These are phyloP conservation scores for Lordiphosa collinella DNA, from an alignment of 1,140 invertebrate species.

Conservation along the genomic window DNA sequence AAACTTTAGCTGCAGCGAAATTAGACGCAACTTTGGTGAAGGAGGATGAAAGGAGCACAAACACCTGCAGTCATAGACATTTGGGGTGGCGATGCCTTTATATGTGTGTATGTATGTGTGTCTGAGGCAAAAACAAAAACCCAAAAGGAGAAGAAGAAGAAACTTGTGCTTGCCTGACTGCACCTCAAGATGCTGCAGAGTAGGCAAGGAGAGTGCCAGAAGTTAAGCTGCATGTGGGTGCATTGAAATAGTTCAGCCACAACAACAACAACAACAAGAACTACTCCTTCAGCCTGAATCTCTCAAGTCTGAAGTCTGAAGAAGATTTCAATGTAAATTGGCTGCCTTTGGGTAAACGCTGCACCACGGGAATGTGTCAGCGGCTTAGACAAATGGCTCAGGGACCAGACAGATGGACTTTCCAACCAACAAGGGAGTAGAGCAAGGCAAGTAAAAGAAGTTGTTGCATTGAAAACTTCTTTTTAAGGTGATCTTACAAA, in stretches of 20 bases:
- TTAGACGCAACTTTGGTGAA: slow-evolving; percentile 38
- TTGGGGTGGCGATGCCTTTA: slow-evolving; percentile 13
- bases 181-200: slow-evolving; percentile 49
- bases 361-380: slow-evolving; percentile 64
- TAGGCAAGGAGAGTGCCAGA: slow-evolving; percentile 5
- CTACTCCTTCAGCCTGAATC: slow-evolving; percentile 9
- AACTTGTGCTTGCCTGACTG: slow-evolving; percentile 24
- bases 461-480: slow-evolving; percentile 39
- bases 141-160: background rate
- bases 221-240: slow-evolving; percentile 53
- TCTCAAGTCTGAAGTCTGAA: slow-evolving; percentile 24
- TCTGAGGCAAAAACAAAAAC: slow-evolving; percentile 15
- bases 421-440: slow-evolving; percentile 5
- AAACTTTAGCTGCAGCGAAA: slow-evolving; percentile 68
- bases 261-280: slow-evolving; percentile 5
- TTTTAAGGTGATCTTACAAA: slow-evolving; percentile 17
- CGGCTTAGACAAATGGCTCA: slow-evolving; percentile 50
- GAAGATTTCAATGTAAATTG: slow-evolving; percentile 68
- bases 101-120: slow-evolving; percentile 3
- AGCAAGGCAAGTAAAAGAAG: slow-evolving; percentile 1
- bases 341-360: slow-evolving; percentile 43
- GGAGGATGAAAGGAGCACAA: slow-evolving; percentile 34
- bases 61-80: slow-evolving; percentile 66
- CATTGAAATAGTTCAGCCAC: slow-evolving; percentile 62
- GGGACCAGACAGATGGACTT: slow-evolving; percentile 14